phyloP scores from a whole-genome alignment of 2,797 vertebrate genomes.

The Poeciliopsis turneri region DNA sequence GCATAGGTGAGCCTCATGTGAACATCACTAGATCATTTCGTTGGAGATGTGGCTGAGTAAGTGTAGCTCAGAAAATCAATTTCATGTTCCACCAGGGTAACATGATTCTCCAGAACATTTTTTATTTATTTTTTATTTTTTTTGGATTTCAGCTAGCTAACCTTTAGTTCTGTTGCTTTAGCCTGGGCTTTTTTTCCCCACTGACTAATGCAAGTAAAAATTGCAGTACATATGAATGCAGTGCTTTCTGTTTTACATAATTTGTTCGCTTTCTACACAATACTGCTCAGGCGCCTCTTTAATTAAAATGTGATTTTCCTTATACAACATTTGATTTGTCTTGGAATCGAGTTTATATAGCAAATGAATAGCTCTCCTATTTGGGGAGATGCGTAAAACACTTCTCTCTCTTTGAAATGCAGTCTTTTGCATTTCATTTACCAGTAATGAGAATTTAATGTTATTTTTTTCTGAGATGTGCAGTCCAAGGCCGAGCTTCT shows the following conservation, averaged over 20 bases:
- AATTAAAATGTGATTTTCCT: constrained; percentile 41
- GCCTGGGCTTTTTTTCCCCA: neutral
- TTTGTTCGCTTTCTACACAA: constrained; percentile 14
- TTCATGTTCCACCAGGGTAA: constrained; percentile 48
- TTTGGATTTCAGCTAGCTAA: constrained; percentile 20
- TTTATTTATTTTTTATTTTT: constrained; percentile 15
- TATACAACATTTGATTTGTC: constrained; percentile 32
- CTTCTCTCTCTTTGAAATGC: constrained; percentile 6
- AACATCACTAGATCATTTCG: constrained; percentile 68
- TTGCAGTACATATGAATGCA: constrained; percentile 4
- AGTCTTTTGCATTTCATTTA: constrained; percentile 17
- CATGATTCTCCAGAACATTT: constrained; percentile 51
- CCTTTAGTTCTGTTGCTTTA: constrained; percentile 36
- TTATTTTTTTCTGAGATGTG: constrained; percentile 25
- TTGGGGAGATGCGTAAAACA: constrained; percentile 23
- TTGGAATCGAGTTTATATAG: constrained; percentile 17
- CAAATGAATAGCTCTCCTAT: constrained; percentile 22
- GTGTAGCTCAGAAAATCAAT: constrained; percentile 66
- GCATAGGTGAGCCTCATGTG: constrained; percentile 42
- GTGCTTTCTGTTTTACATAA: constrained; percentile 1
- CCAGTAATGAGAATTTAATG: constrained; percentile 35
- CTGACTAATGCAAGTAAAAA: constrained; percentile 30
- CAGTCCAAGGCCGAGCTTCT: constrained; percentile 8
- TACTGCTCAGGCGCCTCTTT: constrained; percentile 9
- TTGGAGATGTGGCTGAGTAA: constrained; percentile 60